A percentile compares a stretch with the other conserved stretches of the same genome.
Evolutionary conservation across 2,113 vertebrate genomes (phyloP).

Genomic region (Vanacampus margaritifer): DNA sequence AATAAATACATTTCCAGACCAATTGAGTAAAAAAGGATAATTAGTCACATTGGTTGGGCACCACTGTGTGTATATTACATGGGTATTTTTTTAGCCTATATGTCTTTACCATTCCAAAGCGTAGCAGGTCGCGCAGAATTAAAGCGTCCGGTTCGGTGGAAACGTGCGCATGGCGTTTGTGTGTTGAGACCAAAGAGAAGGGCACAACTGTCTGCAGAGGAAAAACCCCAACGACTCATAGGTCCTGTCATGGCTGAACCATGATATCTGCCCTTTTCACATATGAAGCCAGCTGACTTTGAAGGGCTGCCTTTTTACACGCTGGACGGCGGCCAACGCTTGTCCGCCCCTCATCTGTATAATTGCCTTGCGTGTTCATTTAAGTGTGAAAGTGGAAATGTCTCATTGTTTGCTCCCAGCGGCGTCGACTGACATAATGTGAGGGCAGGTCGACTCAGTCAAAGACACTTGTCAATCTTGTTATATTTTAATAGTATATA

Average conservation of each 20-base stretch:
- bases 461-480: constrained; percentile 35
- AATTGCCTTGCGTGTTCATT: constrained; percentile 52
- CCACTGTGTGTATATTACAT: not conserved
- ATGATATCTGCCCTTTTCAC: constrained; percentile 62
- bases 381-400: constrained; percentile 66
- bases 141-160: not conserved
- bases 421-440: constrained; percentile 43
- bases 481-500: not conserved
- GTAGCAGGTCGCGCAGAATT: not conserved
- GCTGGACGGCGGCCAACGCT: constrained; percentile 56
- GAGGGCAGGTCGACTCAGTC: constrained; percentile 40
- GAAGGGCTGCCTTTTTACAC: constrained; percentile 35
- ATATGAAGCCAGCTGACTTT: constrained; percentile 42
- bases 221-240: constrained; percentile 33
- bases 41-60: not conserved
- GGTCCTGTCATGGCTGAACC: constrained; percentile 33
- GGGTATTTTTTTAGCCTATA: not conserved
- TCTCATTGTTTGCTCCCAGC: constrained; percentile 51
- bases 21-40: no score
- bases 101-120: not conserved
- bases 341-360: constrained; percentile 42
- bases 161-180: not conserved
- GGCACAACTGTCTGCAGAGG: constrained; percentile 52
- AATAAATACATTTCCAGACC: no score
- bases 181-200: constrained; percentile 34